A percentile compares a stretch with the other conserved stretches of the same genome.
phyloP scores from a whole-genome alignment of 2,113 vertebrate genomes.

The Platysteira castanea region DNA sequence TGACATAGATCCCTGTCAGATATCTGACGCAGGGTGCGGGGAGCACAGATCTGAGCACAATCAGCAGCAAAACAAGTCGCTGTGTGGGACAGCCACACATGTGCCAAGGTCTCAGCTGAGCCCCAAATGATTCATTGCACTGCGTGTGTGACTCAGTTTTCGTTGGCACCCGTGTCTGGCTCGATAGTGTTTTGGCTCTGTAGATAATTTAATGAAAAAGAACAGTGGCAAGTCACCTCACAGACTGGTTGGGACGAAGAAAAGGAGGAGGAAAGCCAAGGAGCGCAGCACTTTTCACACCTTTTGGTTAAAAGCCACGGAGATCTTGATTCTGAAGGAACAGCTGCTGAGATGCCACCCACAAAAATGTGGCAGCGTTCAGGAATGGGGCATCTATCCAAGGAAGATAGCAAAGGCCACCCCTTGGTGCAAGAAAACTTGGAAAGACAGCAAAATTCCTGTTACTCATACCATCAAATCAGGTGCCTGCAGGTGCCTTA shows the following conservation, averaged over 20 bases:
- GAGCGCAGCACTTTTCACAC: background rate
- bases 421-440: background rate
- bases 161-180: background rate
- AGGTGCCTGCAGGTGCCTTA: background rate
- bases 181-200: background rate
- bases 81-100: background rate
- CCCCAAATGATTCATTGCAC: background rate
- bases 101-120: background rate
- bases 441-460: background rate
- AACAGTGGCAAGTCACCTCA: background rate
- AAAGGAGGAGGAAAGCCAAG: background rate
- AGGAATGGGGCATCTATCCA: background rate
- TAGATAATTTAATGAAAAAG: background rate
- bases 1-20: background rate
- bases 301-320: background rate
- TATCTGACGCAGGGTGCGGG: background rate
- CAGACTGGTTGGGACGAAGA: background rate
- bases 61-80: background rate
- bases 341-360: background rate
- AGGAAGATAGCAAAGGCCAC: background rate
- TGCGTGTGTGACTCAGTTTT: background rate
- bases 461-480: background rate
- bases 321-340: background rate
- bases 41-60: background rate
- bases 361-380: background rate